These are phyloP conservation scores for Leptopilina clavipes DNA, from an alignment of 1,140 invertebrate genomes.

Conservation along the genomic window DNA sequence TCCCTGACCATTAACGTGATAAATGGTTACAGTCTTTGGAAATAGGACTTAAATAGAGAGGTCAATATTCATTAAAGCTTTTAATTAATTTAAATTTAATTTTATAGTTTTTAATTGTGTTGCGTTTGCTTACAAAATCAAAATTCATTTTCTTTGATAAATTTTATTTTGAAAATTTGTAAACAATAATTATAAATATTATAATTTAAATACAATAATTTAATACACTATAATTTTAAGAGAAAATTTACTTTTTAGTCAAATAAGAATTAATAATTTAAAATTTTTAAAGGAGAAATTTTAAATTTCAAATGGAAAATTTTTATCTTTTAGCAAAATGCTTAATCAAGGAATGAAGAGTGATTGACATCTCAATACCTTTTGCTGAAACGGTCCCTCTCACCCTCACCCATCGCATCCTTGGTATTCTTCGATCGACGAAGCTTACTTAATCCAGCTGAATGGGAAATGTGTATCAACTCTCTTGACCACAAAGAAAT, in stretches of 20 bases:
- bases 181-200: too few relatives aligned
- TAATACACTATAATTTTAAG: too few relatives aligned
- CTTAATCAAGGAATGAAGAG: slow-evolving; percentile 4
- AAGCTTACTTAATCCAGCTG: not conserved
- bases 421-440: slow-evolving; percentile 57
- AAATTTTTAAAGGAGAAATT: too few relatives aligned
- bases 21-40: not conserved
- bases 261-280: too few relatives aligned
- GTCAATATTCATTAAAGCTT: slow-evolving; percentile 4
- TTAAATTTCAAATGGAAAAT: too few relatives aligned
- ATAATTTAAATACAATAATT: too few relatives aligned
- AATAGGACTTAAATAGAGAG: slow-evolving; percentile 9
- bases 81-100: not conserved
- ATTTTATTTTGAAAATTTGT: too few relatives aligned
- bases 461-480: not conserved
- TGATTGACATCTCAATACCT: slow-evolving; percentile 59
- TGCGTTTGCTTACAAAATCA: too few relatives aligned
- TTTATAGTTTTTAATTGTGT: too few relatives aligned
- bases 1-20: slow-evolving; percentile 30
- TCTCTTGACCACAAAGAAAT: slow-evolving; percentile 8
- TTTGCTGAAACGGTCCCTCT: slow-evolving; percentile 65
- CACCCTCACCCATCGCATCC: slow-evolving; percentile 71
- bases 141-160: too few relatives aligned
- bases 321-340: not conserved
- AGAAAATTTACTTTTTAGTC: too few relatives aligned